Base-by-base conservation (phyloP, 1,140 invertebrate species). In the Agraylea sexmaculata region DNA sequence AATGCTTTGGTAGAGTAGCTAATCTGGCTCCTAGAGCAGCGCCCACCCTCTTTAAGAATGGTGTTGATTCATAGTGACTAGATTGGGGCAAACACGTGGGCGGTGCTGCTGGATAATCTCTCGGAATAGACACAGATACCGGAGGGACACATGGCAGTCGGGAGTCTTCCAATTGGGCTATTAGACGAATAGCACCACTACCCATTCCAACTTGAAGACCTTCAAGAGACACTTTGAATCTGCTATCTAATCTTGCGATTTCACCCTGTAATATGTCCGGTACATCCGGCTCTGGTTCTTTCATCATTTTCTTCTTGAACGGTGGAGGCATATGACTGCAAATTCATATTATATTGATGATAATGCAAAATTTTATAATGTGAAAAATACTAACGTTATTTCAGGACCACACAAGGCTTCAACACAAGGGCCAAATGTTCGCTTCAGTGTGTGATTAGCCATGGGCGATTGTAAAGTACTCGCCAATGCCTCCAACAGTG, bases 241-340 rank as follows among this genome's bases (percentile, higher is more conserved):
- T 73, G 44, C 80, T 78, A 60, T 91, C 86, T 1, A 93, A 60
- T 34, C 87, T 69, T 1, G 89, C 89, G 32, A 93, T 88, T 74
- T 94, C 90, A 22, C 87, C 86, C 60, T 93, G 87, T 4, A 93
- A 59, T 12, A 89, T 77, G 55, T 92, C 83, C 1, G 87, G 81
- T 47, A 90, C 81, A 47, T 87, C 80, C 53, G 73, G 73, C 1
- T 60, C 50, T 1, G 55, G 61, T 56, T 82, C 78, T 56, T 81
- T 80, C n/a, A 73, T 36, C 50, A 73, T 76, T 25, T 73, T 66
- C 42, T 71, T 72, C 48, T 77, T 78, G 12, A 77, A 59, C 23
- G 77, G 75, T 13, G 75, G 74, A 32, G 79, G 78, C 37, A 82
- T 54, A 52, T 70, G 72, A 55, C 76, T 80, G 45, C 2, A 54